Percentiles rank a stretch among this genome's conserved stretches.
Conservation (phyloP, 2,113 vertebrate genomes). For the Eudyptes chrysolophus region DNA sequence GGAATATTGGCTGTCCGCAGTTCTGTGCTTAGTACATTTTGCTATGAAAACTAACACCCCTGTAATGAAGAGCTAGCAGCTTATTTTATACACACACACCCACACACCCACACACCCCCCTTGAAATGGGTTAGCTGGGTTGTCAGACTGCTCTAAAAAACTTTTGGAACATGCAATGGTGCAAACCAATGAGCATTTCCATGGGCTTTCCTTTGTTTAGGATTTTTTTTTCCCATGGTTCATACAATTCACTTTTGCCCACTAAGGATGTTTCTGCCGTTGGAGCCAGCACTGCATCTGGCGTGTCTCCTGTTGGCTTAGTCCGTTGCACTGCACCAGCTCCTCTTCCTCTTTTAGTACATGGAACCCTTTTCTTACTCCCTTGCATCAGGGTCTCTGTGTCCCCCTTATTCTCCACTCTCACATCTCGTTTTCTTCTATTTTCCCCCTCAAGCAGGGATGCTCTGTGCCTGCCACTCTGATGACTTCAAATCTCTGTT, state of each 20-base stretch:
- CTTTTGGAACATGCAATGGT: rapidly evolving
- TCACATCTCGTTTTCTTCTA: background rate
- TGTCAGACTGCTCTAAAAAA: background rate
- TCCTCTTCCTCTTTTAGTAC: background rate
- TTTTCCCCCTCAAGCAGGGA: background rate
- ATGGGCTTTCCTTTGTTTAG: background rate
- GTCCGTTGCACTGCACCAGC: too few relatives aligned
- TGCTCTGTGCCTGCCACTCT: background rate
- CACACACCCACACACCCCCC: rapidly evolving
- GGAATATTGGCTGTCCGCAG: rapidly evolving
- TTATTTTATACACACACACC: background rate
- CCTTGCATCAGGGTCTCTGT: background rate
- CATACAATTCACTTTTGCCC: background rate
- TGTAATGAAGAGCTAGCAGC: background rate
- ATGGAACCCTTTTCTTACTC: background rate
- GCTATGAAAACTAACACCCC: background rate
- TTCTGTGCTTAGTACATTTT: background rate
- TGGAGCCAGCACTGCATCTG: background rate
- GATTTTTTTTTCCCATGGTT: background rate
- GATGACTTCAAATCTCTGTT: background rate
- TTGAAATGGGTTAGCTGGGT: background rate
- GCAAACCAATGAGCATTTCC: background rate
- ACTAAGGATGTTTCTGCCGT: background rate
- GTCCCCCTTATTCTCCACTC: rapidly evolving
- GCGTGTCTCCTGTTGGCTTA: rapidly evolving